phyloP scores from a whole-genome alignment of 2,113 vertebrate genomes.

The Trogon surrucura region DNA sequence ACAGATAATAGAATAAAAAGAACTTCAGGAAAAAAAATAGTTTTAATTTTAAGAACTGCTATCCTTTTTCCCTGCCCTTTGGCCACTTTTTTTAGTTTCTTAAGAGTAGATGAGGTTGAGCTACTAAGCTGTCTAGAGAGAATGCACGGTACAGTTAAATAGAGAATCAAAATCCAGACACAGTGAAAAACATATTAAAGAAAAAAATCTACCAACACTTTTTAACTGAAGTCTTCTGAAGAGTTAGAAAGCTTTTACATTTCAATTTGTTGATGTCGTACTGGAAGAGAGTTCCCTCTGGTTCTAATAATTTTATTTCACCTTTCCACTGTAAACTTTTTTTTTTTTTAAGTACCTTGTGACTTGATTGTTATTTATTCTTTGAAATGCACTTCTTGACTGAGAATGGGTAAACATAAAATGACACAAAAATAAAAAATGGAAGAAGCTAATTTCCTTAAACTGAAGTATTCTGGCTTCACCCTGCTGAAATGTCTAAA shows the following conservation, averaged over 20 bases:
- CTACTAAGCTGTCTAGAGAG: background rate
- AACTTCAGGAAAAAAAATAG: background rate
- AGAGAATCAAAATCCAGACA: background rate
- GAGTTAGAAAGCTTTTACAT: no score
- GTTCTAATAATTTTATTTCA: no score
- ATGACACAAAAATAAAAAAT: background rate
- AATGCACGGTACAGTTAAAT: background rate
- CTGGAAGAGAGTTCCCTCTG: no score
- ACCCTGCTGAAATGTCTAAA: background rate
- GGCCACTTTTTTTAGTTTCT: background rate
- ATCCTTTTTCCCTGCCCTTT: background rate
- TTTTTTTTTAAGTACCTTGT: background rate
- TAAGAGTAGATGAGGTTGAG: background rate
- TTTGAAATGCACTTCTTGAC: background rate
- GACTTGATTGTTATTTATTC: background rate
- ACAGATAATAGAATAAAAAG: background rate
- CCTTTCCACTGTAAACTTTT: no score
- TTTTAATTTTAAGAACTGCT: background rate
- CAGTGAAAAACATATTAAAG: background rate
- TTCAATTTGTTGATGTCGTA: no score
- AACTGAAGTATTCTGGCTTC: background rate
- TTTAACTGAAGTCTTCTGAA: no score
- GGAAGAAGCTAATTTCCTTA: background rate
- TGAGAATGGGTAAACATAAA: background rate
- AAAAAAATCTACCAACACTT: no score